Evolutionary conservation across 2,888 invertebrate genomes (phyloP).

Genomic region (Orchesella flavescens): DNA sequence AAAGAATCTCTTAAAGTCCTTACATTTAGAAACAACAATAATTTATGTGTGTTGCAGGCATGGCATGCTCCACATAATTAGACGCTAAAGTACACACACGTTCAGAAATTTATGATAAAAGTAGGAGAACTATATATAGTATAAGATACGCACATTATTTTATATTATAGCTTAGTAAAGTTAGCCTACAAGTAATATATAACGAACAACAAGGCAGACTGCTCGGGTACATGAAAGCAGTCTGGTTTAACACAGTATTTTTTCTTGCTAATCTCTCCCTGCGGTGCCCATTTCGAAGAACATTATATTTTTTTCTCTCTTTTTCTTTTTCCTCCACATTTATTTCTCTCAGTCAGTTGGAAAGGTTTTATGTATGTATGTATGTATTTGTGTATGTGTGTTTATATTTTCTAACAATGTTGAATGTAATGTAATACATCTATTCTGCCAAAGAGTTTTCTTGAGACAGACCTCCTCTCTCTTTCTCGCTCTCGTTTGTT

Average conservation of each 20-base stretch:
- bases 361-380: conserved; percentile 39
- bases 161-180: too few relatives aligned
- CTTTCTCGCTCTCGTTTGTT: conserved; percentile 4
- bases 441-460: conserved; percentile 6
- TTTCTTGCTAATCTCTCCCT: conserved; percentile 69
- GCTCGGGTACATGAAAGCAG: conserved; percentile 70
- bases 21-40: too few relatives aligned
- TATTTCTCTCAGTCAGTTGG: conserved; percentile 28
- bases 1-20: too few relatives aligned
- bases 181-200: too few relatives aligned
- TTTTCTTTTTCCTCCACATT: conserved; percentile 24
- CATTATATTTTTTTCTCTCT: conserved; percentile 29
- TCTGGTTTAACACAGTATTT: conserved; percentile 66
- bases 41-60: too few relatives aligned
- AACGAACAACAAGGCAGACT: conserved; percentile 62
- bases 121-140: too few relatives aligned
- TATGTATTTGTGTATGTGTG: conserved; percentile 34
- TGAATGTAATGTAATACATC: neutral
- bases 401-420: neutral
- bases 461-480: conserved; percentile 15
- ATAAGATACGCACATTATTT: too few relatives aligned
- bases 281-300: conserved; percentile 67
- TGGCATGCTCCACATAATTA: too few relatives aligned
- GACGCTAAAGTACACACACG: too few relatives aligned
- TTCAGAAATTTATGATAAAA: too few relatives aligned